Evolutionary conservation across 2,113 vertebrate species (phyloP), one percentile per base, ranked within the genome.

Genomic region (Oryzias javanicus): DNA sequence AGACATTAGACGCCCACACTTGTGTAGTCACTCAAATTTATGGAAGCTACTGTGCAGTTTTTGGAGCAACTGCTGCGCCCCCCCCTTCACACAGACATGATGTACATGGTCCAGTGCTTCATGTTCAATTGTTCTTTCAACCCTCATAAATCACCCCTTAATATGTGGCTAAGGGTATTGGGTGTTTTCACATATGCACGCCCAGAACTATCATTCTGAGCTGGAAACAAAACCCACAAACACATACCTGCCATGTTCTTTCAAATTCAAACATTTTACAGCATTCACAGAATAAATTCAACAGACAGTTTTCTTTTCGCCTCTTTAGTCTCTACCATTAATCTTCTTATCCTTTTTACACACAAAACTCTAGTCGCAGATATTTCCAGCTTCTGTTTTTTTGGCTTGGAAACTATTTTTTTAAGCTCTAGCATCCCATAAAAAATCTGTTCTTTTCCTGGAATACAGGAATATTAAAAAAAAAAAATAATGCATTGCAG

Each of bases 101-200:
- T 42, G 45, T 80, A 82, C 72, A 83, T 74, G 83, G 76, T 67
- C 81, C 81, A 82, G 55, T 72, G 76, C 60, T 72, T 88, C 63
- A 82, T 87, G 87, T 86, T 83, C 83, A 59, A 71, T 84, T 89
- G 79, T 86, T 86, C 81, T 79, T 74, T 46, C 53, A 51, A 60
- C 69, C 62, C 77, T 70, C 70, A 84, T 85, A 85, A 83, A 88
- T 88, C 85, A 85, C 42, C 19, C 52, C 44, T 54, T 56, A 42
- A 16, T 58, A 52, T 81, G 73, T 27, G 25, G 25, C 53, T 56
- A 48, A 47, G 48, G 61, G 47, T 60, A 18, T 45, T 68, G 62
- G 54, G 76, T 61, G 74, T 60, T 68, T 78, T 8, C 7, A 2
- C 7, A 10, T 3, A 35, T 35, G 35, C 35, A 35, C 10, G 3